These are phyloP conservation scores for Lacanobia wlatinum DNA, from an alignment of 2,888 invertebrate species.

Conservation along the genomic window DNA sequence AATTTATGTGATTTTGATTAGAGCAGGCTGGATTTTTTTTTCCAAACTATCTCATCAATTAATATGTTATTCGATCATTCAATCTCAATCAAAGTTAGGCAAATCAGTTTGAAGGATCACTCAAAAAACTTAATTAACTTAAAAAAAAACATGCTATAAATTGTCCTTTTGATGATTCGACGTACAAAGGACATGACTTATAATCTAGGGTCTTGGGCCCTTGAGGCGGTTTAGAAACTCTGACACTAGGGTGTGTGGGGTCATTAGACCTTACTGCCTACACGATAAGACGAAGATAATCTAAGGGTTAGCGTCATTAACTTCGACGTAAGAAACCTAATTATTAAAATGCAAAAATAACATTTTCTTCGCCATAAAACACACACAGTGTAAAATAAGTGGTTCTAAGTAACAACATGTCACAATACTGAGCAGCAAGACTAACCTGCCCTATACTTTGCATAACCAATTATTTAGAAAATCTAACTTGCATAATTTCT, in stretches of 20 bases:
- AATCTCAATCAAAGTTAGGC: not conserved
- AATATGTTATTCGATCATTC: not conserved
- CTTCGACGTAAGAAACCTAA: not conserved
- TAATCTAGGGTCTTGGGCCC: no score
- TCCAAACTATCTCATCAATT: not conserved
- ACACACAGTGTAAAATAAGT: not conserved
- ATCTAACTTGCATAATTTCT: constrained; percentile 42
- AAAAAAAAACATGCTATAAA: not conserved
- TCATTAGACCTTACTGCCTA: no score
- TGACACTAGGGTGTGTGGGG: no score
- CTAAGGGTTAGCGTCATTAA: no score
- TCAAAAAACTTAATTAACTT: not conserved
- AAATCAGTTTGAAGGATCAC: not conserved
- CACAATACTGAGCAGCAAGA: not conserved
- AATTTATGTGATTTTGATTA: constrained; percentile 39
- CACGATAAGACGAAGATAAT: no score
- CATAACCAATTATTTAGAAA: constrained; percentile 46
- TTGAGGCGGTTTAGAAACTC: no score
- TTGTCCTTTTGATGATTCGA: no score
- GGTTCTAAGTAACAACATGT: constrained; percentile 23
- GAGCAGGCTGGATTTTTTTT: constrained; percentile 10
- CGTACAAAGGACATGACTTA: not conserved
- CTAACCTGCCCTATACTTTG: constrained; percentile 33
- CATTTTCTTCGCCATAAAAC: not conserved
- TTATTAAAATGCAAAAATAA: not conserved